Conservation (phyloP, 2,797 vertebrate species). For the Enteromius unitaeniatus region DNA sequence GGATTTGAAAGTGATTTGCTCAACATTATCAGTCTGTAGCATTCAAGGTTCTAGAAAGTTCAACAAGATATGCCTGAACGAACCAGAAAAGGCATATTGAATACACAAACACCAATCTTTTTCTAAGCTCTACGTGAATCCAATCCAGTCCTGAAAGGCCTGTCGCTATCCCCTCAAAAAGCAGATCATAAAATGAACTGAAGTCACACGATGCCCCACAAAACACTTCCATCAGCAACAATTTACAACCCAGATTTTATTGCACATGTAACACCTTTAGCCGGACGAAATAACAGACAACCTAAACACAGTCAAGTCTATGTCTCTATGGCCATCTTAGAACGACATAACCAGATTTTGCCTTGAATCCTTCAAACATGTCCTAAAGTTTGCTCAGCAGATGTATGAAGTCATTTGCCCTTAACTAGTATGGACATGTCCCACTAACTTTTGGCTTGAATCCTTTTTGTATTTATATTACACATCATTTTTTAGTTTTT, state of each 20-base stretch:
- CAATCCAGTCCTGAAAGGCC: neutral
- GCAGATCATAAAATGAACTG: neutral
- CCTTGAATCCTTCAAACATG: too few species aligned
- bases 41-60: slow-evolving; percentile 13
- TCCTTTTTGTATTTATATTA: too few species aligned
- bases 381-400: neutral
- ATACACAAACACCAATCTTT: neutral
- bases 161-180: neutral
- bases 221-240: neutral
- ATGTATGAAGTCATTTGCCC: neutral
- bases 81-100: neutral
- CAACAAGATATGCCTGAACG: neutral
- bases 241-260: slow-evolving; percentile 17
- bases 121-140: neutral
- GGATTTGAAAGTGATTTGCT: neutral
- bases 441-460: too few species aligned
- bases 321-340: neutral
- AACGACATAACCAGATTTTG: too few species aligned
- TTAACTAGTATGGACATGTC: neutral
- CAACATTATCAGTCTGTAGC: neutral
- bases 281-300: neutral
- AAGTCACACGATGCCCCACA: neutral
- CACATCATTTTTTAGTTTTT: neutral
- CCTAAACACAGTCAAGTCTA: too few species aligned
- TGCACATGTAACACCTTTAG: neutral